A percentile compares a stretch with the other conserved stretches of the same genome.
Conservation (phyloP, 1,140 invertebrate genomes). For the Drosophila kepulauana region DNA sequence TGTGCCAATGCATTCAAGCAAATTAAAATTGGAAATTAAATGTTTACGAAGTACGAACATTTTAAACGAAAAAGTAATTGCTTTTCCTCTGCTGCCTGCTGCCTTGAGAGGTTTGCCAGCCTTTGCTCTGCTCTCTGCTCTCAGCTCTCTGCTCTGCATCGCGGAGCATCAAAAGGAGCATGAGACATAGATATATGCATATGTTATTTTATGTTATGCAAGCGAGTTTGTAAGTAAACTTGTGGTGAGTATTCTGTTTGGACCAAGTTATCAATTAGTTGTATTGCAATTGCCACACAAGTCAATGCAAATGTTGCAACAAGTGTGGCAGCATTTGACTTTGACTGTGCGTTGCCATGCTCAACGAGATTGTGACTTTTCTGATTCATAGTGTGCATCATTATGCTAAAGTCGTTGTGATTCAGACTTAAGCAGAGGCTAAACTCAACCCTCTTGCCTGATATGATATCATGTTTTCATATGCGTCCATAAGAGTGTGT, state of each 20-base stretch:
- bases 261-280: constrained; percentile 8
- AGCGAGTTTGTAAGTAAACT: not conserved
- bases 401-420: constrained; percentile 51
- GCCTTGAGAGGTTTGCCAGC: constrained; percentile 33
- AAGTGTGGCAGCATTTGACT: not conserved
- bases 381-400: constrained; percentile 49
- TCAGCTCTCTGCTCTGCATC: not conserved
- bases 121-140: too few species aligned
- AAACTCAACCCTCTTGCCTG: not conserved
- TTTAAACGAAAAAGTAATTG: constrained; percentile 79
- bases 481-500: constrained; percentile 33
- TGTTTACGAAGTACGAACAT: constrained; percentile 80
- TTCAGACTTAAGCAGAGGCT: constrained; percentile 11
- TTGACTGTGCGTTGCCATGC: not conserved
- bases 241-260: not conserved
- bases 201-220: not conserved
- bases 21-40: constrained; percentile 83
- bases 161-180: constrained; percentile 4
- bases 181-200: not conserved
- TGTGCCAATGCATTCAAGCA: constrained; percentile 76
- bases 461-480: constrained; percentile 64
- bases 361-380: constrained; percentile 9
- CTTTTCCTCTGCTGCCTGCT: constrained; percentile 57
- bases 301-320: not conserved
- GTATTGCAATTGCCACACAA: not conserved